Evolutionary conservation across 2,113 vertebrate species (phyloP).

Genomic region (Lynx canadensis): DNA sequence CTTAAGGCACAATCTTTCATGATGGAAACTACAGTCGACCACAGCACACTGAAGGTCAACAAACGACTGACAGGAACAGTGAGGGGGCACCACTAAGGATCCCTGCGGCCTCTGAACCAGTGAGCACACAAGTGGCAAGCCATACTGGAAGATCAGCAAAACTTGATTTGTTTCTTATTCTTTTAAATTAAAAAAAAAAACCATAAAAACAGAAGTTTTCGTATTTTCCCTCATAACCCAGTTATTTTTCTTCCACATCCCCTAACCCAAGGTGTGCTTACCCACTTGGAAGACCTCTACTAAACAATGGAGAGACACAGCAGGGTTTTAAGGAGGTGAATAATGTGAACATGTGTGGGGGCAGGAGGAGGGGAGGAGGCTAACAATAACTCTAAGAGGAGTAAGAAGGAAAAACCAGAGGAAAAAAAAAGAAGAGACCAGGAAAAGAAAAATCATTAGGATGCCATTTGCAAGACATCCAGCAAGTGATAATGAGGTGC

Average conservation of each 20-base stretch:
- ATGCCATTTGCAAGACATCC: slow-evolving; percentile 48
- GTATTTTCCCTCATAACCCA: neutral
- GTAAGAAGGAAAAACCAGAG: neutral
- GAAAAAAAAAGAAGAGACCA: neutral
- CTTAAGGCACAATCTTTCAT: neutral
- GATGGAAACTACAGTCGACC: neutral
- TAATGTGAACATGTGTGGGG: neutral
- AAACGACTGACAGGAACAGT: neutral
- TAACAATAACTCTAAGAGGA: slow-evolving; percentile 51
- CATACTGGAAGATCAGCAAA: neutral
- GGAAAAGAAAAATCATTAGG: slow-evolving; percentile 41
- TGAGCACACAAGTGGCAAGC: neutral
- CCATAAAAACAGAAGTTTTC: neutral
- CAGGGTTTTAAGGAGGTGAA: slow-evolving; percentile 11
- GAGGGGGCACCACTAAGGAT: neutral
- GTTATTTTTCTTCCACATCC: neutral
- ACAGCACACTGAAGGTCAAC: neutral
- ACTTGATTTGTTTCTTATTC: slow-evolving; percentile 35
- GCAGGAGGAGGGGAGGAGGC: neutral
- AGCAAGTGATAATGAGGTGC: slow-evolving; percentile 59
- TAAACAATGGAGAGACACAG: neutral
- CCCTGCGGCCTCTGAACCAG: neutral
- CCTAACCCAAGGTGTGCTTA: neutral
- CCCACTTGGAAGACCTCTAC: neutral
- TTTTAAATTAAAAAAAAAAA: neutral